Conservation (phyloP, 2,888 invertebrate genomes). For the Miltochrista miniata region DNA sequence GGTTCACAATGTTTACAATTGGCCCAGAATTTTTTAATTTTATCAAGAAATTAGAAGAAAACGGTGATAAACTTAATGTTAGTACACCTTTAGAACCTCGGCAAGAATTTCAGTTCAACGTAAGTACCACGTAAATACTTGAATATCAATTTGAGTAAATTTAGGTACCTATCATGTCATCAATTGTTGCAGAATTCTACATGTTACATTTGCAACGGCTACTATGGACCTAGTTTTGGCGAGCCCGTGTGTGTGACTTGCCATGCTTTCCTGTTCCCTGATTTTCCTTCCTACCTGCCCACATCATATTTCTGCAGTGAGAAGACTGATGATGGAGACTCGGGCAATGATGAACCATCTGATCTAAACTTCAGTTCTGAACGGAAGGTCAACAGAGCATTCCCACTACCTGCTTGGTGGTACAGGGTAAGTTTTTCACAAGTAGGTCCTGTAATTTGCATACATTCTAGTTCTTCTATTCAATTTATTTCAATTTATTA, state of each 20-base stretch:
- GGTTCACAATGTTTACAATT: conserved; percentile 59
- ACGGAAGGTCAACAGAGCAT: conserved; percentile 66
- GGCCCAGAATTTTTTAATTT: conserved; percentile 67
- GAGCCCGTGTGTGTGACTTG: conserved; percentile 96
- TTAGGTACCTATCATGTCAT: not conserved
- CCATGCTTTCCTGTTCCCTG: conserved; percentile 95
- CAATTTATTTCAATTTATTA: too few relatives aligned
- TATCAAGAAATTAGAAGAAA: conserved; percentile 73
- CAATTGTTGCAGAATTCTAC: conserved; percentile 83
- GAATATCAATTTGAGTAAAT: not conserved
- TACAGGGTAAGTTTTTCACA: conserved; percentile 62
- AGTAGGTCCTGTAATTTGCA: not conserved
- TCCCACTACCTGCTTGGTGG: conserved; percentile 67
- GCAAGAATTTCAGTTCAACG: conserved; percentile 74
- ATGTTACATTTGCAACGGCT: conserved; percentile 95
- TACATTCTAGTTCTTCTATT: not conserved
- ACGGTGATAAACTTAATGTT: conserved; percentile 65
- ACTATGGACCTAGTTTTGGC: conserved; percentile 95
- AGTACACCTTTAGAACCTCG: conserved; percentile 57
- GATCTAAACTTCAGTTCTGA: conserved; percentile 85
- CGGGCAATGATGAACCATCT: conserved; percentile 96
- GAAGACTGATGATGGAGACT: conserved; percentile 94
- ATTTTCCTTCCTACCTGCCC: conserved; percentile 84
- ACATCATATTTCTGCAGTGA: conserved; percentile 78
- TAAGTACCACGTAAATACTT: conserved; percentile 33